Evolutionary conservation across 2,888 invertebrate genomes (phyloP).

Genomic region (Epinotia ramella): DNA sequence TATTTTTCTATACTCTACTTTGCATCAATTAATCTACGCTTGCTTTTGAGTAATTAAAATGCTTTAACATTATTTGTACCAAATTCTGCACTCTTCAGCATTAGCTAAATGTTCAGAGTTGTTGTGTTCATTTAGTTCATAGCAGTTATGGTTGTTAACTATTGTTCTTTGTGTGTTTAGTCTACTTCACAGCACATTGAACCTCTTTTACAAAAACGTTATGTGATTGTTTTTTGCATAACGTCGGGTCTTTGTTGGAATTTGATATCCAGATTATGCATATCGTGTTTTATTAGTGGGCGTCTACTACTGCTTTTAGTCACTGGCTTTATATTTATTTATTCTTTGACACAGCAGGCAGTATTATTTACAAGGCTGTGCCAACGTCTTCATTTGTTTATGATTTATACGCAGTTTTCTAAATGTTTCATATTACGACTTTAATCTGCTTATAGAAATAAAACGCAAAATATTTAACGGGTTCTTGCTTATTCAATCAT

Average conservation of each 20-base stretch:
- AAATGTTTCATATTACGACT: neutral
- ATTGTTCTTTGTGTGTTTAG: neutral
- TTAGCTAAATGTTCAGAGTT: neutral
- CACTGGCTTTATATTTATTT: constrained; percentile 12
- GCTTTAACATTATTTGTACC: neutral
- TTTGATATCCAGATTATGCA: constrained; percentile 31
- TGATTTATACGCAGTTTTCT: neutral
- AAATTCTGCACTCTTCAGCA: neutral
- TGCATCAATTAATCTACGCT: no score
- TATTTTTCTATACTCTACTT: no score
- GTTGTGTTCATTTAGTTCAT: neutral
- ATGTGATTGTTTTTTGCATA: constrained; percentile 23
- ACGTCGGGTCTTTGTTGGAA: constrained; percentile 18
- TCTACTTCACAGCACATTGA: constrained; percentile 12
- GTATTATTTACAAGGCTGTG: constrained; percentile 20
- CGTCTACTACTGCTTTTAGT: constrained; percentile 16
- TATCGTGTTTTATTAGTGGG: constrained; percentile 34
- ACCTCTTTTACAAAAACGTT: constrained; percentile 25
- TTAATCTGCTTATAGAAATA: constrained; percentile 7
- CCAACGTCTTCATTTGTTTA: constrained; percentile 10
- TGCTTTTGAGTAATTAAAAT: no score
- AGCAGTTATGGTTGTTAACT: neutral
- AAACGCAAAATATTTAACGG: neutral
- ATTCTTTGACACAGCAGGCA: neutral
- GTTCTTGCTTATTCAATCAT: neutral